These are phyloP conservation scores for Axea sp. DNA, from an alignment of 2,888 invertebrate genomes.

Conservation along the genomic window DNA sequence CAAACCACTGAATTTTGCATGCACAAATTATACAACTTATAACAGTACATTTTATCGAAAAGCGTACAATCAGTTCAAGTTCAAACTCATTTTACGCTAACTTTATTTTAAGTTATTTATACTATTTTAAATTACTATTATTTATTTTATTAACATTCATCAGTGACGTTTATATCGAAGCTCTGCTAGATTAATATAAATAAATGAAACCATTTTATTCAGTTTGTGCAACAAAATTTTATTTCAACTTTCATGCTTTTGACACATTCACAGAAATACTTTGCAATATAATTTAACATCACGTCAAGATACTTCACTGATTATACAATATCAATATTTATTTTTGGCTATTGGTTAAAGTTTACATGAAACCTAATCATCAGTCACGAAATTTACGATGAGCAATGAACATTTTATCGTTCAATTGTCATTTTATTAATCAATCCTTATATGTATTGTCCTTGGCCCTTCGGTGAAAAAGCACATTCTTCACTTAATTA, in stretches of 20 bases:
- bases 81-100: conserved; percentile 22
- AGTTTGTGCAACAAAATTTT: conserved; percentile 58
- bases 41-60: conserved; percentile 13
- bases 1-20: conserved; percentile 25
- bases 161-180: no score
- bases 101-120: conserved; percentile 6
- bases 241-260: conserved; percentile 52
- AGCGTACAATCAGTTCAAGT: conserved; percentile 15
- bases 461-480: no score
- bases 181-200: no score
- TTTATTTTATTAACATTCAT: not conserved
- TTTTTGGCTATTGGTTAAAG: conserved; percentile 27
- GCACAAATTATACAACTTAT: conserved; percentile 10
- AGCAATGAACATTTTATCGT: no score
- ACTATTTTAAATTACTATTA: not conserved
- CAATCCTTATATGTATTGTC: no score
- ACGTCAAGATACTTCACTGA: conserved; percentile 35
- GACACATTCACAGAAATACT: conserved; percentile 24
- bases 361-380: conserved; percentile 12
- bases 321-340: conserved; percentile 36
- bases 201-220: not conserved
- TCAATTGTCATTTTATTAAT: no score
- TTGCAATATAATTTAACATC: conserved; percentile 21
- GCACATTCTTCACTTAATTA: no score
- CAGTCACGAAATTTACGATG: no score